Conservation (phyloP, 2,888 invertebrate genomes). For the Itoplectis maculator region DNA sequence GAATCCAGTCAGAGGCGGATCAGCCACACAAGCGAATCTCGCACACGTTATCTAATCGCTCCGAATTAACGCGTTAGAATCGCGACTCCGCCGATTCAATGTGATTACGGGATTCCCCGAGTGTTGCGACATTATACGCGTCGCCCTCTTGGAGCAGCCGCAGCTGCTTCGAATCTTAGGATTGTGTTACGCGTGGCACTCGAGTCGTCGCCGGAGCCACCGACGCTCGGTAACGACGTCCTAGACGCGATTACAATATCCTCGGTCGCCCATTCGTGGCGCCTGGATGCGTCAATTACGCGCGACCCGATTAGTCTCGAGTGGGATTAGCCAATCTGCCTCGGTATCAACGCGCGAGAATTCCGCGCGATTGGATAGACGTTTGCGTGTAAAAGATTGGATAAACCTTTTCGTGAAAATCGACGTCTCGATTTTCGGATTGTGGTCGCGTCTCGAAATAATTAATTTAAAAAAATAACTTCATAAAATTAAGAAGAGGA, state of each 20-base stretch:
- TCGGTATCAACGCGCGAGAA: not conserved
- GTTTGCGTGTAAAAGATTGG: no score
- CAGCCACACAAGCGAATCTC: conserved; percentile 49
- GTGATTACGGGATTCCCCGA: conserved; percentile 43
- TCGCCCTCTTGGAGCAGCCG: not conserved
- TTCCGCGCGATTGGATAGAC: not conserved
- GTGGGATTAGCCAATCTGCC: not conserved
- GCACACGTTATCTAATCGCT: conserved; percentile 41
- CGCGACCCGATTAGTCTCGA: not conserved
- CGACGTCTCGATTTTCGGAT: no score
- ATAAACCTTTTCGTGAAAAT: no score
- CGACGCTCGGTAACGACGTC: conserved; percentile 23
- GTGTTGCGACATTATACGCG: not conserved
- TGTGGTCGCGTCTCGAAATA: no score
- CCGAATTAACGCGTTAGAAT: conserved; percentile 54
- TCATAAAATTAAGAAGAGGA: no score
- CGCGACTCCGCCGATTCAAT: conserved; percentile 39
- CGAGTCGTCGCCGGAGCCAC: conserved; percentile 2
- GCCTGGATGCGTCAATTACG: conserved; percentile 9
- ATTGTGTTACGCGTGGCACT: conserved; percentile 1
- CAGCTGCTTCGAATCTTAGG: conserved; percentile 6
- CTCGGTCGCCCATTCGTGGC: not conserved
- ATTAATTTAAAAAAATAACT: no score
- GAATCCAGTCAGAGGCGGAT: no score
- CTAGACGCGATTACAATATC: conserved; percentile 18